Base-by-base conservation (phyloP, 2,888 invertebrate genomes). In the Bellardia bayeri region DNA sequence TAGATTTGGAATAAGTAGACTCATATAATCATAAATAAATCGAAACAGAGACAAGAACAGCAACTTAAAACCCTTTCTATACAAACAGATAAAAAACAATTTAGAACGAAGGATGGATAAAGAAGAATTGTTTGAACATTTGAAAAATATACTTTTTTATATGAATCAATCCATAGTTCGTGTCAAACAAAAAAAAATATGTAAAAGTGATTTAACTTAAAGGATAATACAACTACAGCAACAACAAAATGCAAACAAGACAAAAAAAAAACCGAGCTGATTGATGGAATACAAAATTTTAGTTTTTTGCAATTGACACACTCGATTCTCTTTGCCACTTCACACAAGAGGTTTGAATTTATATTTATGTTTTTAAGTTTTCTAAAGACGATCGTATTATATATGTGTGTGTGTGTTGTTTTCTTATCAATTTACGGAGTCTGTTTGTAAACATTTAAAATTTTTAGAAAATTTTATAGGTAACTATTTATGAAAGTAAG, bases 251-350 rank as follows among this genome's bases (percentile, higher is more conserved):
- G 6, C 9, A 16, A 74, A 16, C 14, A 66, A 49, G 56, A 76
- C 11, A 64, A 82, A 71, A 58, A 42, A 9, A 68, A 40, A 74
- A 51, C 51, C n/a, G 33, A 54, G 30, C 75, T 84, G 87, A 87
- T 87, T 78, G 87, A 87, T 82, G 81, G 56, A 37, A 76, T 56
- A 76, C 83, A 87, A 84, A 71, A 87, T 76, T 83, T 83, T 72
- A 76, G 58, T 87, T 87, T 76, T 81, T 76, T 76, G 66, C 66
- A 45, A 81, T 81, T 80, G 79, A 82, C 42, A 78, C 71, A 58
- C 64, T 74, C 51, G 69, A 45, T 49, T 14, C 23, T 37, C 40
- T 23, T 9, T 81, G 56, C 42, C 72, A 63, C 33, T 72, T 13
- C 61, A 58, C 42, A 49, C 45, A 72, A 42, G 49, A 14, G 45